Base-by-base conservation (phyloP, 2,797 vertebrate genomes). In the Sebastes variabilis region DNA sequence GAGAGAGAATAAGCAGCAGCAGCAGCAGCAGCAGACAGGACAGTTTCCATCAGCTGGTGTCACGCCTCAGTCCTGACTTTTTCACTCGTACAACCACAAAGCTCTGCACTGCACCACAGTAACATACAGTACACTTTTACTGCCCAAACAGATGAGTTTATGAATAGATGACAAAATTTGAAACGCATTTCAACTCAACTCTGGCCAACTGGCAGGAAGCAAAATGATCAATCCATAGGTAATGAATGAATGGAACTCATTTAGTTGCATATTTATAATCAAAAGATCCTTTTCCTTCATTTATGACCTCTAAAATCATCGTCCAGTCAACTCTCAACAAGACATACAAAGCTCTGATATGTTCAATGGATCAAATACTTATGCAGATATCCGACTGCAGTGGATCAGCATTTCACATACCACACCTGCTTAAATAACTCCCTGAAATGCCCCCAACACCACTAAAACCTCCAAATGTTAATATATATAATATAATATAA, bases 1-100 rank as follows among this genome's bases (percentile, higher is more conserved):
- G 61, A 30, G 29, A 76, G 61, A 79, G 42, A 46, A 46, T 46
- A 46, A 46, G 42, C 42, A 46, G 42, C 42, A 67, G 66, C 69
- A 77, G 81, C 67, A 60, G 68, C 14, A 46, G 42, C 42, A 46
- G 42, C 42, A 67, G 68, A 60, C 29, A 80, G 66, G 61, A 83
- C 61, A 62, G 66, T 89, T 83, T 90, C 88, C 85, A 84, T 89
- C 90, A 92, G 85, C 87, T 90, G 91, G 70, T 83, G 71, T 87
- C 71, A 65, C 70, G 27, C 76, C 65, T 84, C 79, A 56, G 73
- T 64, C 22, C 30, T 56, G 79, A 79, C 79, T 81, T 69, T 79
- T 79, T 49, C 66, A 66, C 77, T 55, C 4, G 8, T 18, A 25
- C 16, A 25, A 60, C 64, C 72, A 49, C 46, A 76, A 32, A 71